Evolutionary conservation across 2,797 vertebrate genomes (phyloP).

Genomic region (Hipposideros larvatus): DNA sequence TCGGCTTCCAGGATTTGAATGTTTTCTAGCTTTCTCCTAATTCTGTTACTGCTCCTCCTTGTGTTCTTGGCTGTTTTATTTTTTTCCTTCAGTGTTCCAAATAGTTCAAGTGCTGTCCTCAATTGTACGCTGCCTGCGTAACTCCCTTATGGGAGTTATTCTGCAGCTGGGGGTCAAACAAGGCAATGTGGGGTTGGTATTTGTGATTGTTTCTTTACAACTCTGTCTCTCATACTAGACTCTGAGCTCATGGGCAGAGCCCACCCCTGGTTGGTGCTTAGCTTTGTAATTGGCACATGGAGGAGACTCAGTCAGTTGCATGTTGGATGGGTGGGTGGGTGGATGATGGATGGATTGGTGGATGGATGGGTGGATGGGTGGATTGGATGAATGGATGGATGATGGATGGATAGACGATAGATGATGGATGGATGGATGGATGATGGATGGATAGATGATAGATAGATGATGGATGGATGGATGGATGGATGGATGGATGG

Average conservation of each 20-base stretch:
- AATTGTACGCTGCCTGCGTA: accelerated
- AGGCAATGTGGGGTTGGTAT: not conserved
- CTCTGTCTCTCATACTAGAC: not conserved
- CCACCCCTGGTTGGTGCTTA: not conserved
- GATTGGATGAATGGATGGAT: not conserved
- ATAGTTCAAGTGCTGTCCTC: too few relatives aligned
- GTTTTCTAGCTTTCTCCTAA: not conserved
- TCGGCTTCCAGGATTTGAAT: not conserved
- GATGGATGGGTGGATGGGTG: not conserved
- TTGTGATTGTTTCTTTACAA: not conserved
- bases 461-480: not conserved
- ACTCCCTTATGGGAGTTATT: not conserved
- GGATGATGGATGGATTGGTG: not conserved
- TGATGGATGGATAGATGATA: not conserved
- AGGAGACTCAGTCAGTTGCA: not conserved
- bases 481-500: not conserved
- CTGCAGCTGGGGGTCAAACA: not conserved
- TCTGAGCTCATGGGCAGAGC: not conserved
- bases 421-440: not conserved
- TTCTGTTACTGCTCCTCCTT: not conserved
- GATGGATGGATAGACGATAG: not conserved
- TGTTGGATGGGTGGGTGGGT: not conserved
- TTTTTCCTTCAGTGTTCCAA: not conserved
- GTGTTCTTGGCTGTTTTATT: not conserved
- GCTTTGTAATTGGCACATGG: not conserved